Base-by-base conservation (phyloP, 2,113 vertebrate genomes). In the Pandion haliaetus region DNA sequence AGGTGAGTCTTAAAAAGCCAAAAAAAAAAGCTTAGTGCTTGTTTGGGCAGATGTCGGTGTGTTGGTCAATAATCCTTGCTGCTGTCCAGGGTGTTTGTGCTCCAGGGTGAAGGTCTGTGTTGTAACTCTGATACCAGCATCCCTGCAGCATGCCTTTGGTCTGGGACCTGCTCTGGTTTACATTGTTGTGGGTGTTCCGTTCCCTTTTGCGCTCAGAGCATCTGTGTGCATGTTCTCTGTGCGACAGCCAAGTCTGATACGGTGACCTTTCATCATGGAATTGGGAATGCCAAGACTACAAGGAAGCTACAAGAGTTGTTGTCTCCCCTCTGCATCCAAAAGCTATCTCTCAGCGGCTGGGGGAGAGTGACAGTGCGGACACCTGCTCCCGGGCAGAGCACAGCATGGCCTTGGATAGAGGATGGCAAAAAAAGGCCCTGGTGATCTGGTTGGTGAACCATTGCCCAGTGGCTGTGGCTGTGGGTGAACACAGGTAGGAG, bases 101-200 rank as follows among this genome's bases (percentile, higher is more conserved):
- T 57, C 17, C 52, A n/a, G 62, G 6, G 6, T 57, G 69, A 15
- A 42, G 45, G 34, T 50, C 17, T 70, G 65, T 49, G 54, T 24
- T 21, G 52, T 40, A 17, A 4, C 58, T 79, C 32, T 17, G 45
- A 2, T 40, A 15, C 12, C 59, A 77, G 79, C 49, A 34, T 55
- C 65, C 55, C 54, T 26, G 10, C 67, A 61, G 72, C 67, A 29
- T 18, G 1, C 57, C 42, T 58, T 34, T 0, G 0, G 18, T 9
- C 40, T 21, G 32, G 67, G 23, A 40, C 36, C 67, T 74, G 42
- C 69, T 74, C 40, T 0, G 4, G 23, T 74, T 49, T 38, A 18
- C 10, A 1, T 4, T 7, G 49, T n/a, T 3, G 1, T 18, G 40
- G 25, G 47, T 55, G 47, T 55, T 70, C 28, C 1, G 0, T n/a